These are phyloP conservation scores for Drosophila saltans DNA, from an alignment of 1,140 invertebrate genomes.

Conservation along the genomic window DNA sequence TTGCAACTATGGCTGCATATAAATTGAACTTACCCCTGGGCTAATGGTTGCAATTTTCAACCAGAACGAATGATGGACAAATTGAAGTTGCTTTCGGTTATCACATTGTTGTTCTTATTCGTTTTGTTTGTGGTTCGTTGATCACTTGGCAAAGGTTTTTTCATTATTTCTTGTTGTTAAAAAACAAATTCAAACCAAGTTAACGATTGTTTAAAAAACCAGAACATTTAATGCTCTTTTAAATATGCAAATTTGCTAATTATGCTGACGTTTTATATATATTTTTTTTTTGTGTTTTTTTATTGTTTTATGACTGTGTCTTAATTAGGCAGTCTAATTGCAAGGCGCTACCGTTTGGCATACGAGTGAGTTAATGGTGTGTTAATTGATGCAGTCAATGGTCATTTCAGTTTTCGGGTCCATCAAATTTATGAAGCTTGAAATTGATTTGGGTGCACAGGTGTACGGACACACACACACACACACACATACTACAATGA, in stretches of 20 bases:
- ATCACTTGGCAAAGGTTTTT: constrained; percentile 35
- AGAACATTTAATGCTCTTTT: constrained; percentile 60
- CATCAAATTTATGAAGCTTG: constrained; percentile 41
- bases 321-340: constrained; percentile 75
- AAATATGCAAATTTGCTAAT: constrained; percentile 74
- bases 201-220: neutral
- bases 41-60: constrained; percentile 31
- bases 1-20: constrained; percentile 45
- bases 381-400: constrained; percentile 40
- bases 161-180: neutral
- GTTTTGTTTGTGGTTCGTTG: constrained; percentile 19
- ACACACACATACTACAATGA: too few relatives aligned
- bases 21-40: constrained; percentile 46
- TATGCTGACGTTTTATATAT: constrained; percentile 52
- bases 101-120: constrained; percentile 10
- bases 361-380: constrained; percentile 40
- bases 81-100: constrained; percentile 6
- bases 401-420: constrained; percentile 26
- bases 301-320: constrained; percentile 44
- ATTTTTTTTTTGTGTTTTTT: constrained; percentile 27
- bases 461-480: neutral
- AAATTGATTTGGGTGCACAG: constrained; percentile 34
- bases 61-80: constrained; percentile 18
- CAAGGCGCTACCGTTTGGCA: constrained; percentile 68
- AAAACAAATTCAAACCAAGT: too few relatives aligned